Conservation (phyloP, 2,113 vertebrate species). For the Corydoras maculifer region DNA sequence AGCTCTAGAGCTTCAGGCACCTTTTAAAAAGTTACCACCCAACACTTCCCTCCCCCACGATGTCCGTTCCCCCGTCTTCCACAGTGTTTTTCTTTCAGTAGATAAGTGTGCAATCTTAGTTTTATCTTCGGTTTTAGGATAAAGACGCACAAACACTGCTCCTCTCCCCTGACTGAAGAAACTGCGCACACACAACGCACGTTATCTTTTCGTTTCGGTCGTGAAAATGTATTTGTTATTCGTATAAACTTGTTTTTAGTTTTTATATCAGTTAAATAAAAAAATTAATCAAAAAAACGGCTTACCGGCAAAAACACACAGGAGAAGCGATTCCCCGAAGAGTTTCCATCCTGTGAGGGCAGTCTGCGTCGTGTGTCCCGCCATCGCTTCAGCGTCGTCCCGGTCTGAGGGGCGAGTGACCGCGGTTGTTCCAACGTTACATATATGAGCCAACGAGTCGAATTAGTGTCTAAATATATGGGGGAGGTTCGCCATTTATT, state of each 20-base stretch:
- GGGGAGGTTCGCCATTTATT: not conserved
- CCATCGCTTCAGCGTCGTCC: slow-evolving; percentile 15
- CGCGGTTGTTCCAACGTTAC: not conserved
- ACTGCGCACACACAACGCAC: too few relatives aligned
- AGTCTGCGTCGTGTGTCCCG: slow-evolving; percentile 9
- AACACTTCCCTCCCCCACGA: slow-evolving; percentile 1
- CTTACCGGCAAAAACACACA: slow-evolving; percentile 62
- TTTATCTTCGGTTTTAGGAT: too few relatives aligned
- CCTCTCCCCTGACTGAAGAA: too few relatives aligned
- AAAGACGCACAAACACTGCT: too few relatives aligned
- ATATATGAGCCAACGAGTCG: not conserved
- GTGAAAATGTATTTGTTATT: too few relatives aligned
- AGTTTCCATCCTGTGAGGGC: slow-evolving; percentile 46
- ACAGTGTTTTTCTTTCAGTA: too few relatives aligned
- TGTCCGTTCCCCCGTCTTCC: too few relatives aligned
- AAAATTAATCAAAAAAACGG: not conserved
- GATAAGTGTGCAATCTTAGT: too few relatives aligned
- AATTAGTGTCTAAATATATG: too few relatives aligned
- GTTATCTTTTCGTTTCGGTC: too few relatives aligned
- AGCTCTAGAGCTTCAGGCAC: slow-evolving; percentile 37
- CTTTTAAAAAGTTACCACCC: slow-evolving; percentile 32
- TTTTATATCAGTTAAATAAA: not conserved
- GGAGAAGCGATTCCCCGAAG: slow-evolving; percentile 54
- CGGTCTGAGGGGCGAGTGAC: not conserved
- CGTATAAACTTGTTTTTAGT: not conserved